Percentiles rank a stretch among this genome's conserved stretches.
phyloP scores from a whole-genome alignment of 2,888 invertebrate species.

The Boloria euphrosyne region DNA sequence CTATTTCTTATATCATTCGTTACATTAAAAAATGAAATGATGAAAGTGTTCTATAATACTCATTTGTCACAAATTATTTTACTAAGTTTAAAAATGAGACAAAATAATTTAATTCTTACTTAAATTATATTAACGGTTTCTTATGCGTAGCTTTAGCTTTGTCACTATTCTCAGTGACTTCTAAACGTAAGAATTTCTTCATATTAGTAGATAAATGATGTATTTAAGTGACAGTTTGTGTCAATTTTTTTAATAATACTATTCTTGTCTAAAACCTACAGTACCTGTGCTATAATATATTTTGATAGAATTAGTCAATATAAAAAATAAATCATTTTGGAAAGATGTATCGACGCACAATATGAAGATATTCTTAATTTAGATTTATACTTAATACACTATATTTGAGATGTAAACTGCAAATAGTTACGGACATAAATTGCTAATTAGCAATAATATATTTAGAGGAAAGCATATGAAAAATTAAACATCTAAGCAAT shows the following conservation, averaged over 20 bases:
- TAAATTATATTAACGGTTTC: neutral
- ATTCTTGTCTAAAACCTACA: no score
- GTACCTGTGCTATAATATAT: no score
- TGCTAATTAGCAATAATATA: slow-evolving; percentile 4
- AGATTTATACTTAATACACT: no score
- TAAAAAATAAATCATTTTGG: no score
- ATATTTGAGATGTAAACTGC: no score
- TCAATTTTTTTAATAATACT: neutral
- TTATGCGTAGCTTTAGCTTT: neutral
- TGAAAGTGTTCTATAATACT: slow-evolving; percentile 28
- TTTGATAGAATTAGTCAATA: no score
- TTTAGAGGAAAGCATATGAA: neutral
- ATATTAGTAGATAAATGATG: neutral
- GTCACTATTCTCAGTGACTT: neutral
- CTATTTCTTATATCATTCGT: neutral
- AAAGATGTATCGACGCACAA: no score
- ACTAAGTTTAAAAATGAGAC: neutral
- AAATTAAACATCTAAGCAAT: neutral
- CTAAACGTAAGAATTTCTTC: slow-evolving; percentile 12
- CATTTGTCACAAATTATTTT: slow-evolving; percentile 34
- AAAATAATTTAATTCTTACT: neutral
- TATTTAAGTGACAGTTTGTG: neutral
- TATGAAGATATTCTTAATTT: no score
- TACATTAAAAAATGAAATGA: slow-evolving; percentile 1
- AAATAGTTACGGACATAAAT: no score